phyloP scores from a whole-genome alignment of 2,113 vertebrate species.

The Neodontobutis hainanensis region DNA sequence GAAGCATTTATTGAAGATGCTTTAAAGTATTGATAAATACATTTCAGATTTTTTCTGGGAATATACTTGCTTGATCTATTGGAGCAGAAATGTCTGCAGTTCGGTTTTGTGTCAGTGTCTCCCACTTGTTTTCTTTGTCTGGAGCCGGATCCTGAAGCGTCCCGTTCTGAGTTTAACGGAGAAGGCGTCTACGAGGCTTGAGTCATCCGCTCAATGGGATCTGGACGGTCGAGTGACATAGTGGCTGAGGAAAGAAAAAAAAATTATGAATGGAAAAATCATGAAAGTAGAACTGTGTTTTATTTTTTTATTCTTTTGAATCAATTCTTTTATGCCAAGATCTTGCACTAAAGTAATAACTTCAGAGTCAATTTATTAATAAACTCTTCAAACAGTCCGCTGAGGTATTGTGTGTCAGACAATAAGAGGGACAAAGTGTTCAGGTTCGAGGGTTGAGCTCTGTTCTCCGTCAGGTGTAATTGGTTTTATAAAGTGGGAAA shows the following conservation, averaged over 20 bases:
- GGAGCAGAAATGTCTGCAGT: too few relatives aligned
- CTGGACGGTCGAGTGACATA: background rate
- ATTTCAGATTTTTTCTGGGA: background rate
- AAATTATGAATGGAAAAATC: slow-evolving; percentile 18
- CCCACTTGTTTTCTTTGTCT: slow-evolving; percentile 13
- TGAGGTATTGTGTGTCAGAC: slow-evolving; percentile 5
- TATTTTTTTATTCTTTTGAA: too few relatives aligned
- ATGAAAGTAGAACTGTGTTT: background rate
- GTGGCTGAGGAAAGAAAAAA: background rate
- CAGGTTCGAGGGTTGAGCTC: too few relatives aligned
- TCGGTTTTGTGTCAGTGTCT: slow-evolving; percentile 21
- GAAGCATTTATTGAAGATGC: too few relatives aligned
- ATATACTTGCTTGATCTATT: too few relatives aligned
- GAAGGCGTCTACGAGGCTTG: slow-evolving; percentile 19
- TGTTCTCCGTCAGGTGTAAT: background rate
- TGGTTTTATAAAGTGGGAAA: background rate
- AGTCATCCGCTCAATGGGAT: slow-evolving; percentile 26
- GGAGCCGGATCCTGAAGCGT: slow-evolving; percentile 1
- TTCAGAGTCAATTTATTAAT: slow-evolving; percentile 21
- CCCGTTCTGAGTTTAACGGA: background rate
- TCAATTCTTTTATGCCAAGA: too few relatives aligned
- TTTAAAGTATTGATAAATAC: too few relatives aligned
- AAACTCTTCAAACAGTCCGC: slow-evolving; percentile 8
- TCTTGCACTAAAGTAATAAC: slow-evolving; percentile 12
- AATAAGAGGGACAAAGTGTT: slow-evolving; percentile 13